Percentiles rank a stretch among this genome's conserved stretches.
Evolutionary conservation across 2,888 invertebrate species (phyloP).

Genomic region (Sphecodes monilicornis): DNA sequence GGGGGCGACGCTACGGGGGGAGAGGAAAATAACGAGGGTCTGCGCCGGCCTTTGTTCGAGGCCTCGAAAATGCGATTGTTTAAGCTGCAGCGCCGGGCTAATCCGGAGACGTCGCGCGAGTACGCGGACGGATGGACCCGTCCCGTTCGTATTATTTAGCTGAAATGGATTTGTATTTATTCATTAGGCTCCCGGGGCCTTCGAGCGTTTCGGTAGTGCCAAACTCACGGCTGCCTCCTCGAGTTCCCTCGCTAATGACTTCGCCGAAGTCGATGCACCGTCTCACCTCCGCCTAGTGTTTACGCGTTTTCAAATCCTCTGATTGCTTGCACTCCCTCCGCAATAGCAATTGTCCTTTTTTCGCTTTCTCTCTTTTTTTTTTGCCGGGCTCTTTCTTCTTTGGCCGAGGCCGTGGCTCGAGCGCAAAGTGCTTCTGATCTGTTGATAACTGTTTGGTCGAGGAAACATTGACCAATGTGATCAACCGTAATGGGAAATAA

Average conservation of each 20-base stretch:
- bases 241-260: slow-evolving; percentile 17
- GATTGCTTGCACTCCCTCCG: neutral
- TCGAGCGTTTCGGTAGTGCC: neutral
- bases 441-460: neutral
- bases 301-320: neutral
- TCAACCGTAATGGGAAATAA: slow-evolving; percentile 2
- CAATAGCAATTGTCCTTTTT: neutral
- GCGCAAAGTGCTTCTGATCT: neutral
- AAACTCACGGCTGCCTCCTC: neutral
- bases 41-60: slow-evolving; percentile 55
- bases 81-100: slow-evolving; percentile 54
- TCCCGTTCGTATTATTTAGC: slow-evolving; percentile 32
- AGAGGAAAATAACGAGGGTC: slow-evolving; percentile 53
- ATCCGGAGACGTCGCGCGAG: slow-evolving; percentile 49
- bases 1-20: slow-evolving; percentile 13
- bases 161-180: slow-evolving; percentile 56
- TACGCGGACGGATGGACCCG: slow-evolving; percentile 2
- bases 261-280: neutral
- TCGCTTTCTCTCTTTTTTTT: neutral
- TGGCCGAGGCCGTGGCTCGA: neutral
- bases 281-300: neutral
- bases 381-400: neutral
- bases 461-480: neutral
- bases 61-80: slow-evolving; percentile 66
- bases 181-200: slow-evolving; percentile 20